These are phyloP conservation scores for Hippocampus abdominalis DNA, from an alignment of 2,113 vertebrate species.

Conservation along the genomic window DNA sequence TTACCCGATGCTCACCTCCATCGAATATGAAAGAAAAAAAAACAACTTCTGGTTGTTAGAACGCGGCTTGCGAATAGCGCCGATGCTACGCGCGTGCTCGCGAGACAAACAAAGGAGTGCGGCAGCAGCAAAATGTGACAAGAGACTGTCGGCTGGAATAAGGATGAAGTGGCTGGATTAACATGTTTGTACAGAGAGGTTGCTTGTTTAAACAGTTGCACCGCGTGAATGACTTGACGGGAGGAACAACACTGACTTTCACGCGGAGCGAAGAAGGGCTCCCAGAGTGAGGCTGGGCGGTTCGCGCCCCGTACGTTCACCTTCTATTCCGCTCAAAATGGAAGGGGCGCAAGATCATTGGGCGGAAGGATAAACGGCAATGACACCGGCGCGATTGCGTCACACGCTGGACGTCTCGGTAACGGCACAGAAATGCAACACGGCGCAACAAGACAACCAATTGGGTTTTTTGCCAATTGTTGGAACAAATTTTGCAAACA, in stretches of 20 bases:
- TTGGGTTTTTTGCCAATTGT: too few relatives aligned
- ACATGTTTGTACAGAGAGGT: conserved; percentile 65
- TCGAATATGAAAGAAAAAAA: conserved; percentile 40
- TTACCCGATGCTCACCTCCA: conserved; percentile 20
- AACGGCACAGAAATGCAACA: conserved; percentile 31
- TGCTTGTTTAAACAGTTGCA: conserved; percentile 60
- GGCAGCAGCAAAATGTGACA: conserved; percentile 1
- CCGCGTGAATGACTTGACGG: conserved; percentile 37
- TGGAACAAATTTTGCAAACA: too few relatives aligned
- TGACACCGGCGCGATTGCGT: conserved; percentile 16
- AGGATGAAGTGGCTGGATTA: conserved; percentile 63
- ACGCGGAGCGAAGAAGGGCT: conserved; percentile 23
- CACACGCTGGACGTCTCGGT: conserved; percentile 22
- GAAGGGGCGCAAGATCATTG: neutral
- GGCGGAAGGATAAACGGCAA: conserved; percentile 7
- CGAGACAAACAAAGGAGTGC: conserved; percentile 4
- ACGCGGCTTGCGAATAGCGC: conserved; percentile 33
- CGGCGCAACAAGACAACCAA: conserved; percentile 28
- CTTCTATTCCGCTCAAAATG: neutral
- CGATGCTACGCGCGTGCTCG: conserved; percentile 20
- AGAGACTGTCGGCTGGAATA: conserved; percentile 4
- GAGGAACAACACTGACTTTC: conserved; percentile 51
- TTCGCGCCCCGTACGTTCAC: neutral
- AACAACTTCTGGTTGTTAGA: conserved; percentile 29
- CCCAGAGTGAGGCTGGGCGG: neutral